Evolutionary conservation across 2,888 invertebrate genomes (phyloP).

Genomic region (Oxyscelio sp.): DNA sequence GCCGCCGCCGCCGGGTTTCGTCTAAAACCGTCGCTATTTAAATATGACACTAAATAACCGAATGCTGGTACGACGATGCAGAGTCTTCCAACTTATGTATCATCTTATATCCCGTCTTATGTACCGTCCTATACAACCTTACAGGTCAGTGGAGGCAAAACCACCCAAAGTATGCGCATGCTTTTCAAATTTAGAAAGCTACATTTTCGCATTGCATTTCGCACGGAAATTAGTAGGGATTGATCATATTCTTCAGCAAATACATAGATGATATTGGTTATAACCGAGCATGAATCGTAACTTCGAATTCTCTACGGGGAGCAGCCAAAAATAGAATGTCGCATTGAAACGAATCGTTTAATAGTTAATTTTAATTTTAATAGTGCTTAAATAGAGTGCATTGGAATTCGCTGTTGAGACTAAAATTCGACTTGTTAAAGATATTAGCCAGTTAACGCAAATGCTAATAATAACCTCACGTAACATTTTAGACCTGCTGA

Average conservation of each 20-base stretch:
- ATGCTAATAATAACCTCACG: conserved; percentile 60
- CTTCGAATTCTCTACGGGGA: background rate
- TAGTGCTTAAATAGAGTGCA: conserved; percentile 3
- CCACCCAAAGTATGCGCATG: conserved; percentile 44
- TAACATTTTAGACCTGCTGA: conserved; percentile 47
- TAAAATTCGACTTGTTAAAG: conserved; percentile 38
- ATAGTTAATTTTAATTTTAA: conserved; percentile 24
- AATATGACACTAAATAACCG: conserved; percentile 63
- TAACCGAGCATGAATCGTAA: background rate
- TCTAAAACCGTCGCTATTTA: conserved; percentile 62
- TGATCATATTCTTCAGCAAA: background rate
- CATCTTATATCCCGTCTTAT: conserved; percentile 70
- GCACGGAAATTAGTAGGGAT: background rate
- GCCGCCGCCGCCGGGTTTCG: conserved; percentile 77
- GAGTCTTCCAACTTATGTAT: conserved; percentile 76
- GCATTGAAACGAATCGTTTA: too few relatives aligned
- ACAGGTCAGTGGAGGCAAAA: conserved; percentile 83
- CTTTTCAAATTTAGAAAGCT: background rate
- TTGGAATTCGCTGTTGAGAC: conserved; percentile 17
- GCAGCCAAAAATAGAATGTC: conserved; percentile 1
- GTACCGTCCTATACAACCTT: conserved; percentile 83
- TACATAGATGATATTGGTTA: too few relatives aligned
- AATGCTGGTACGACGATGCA: conserved; percentile 72
- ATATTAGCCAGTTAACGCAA: conserved; percentile 50
- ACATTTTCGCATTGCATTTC: background rate